phyloP scores from a whole-genome alignment of 2,113 vertebrate genomes.

The Castor canadensis region DNA sequence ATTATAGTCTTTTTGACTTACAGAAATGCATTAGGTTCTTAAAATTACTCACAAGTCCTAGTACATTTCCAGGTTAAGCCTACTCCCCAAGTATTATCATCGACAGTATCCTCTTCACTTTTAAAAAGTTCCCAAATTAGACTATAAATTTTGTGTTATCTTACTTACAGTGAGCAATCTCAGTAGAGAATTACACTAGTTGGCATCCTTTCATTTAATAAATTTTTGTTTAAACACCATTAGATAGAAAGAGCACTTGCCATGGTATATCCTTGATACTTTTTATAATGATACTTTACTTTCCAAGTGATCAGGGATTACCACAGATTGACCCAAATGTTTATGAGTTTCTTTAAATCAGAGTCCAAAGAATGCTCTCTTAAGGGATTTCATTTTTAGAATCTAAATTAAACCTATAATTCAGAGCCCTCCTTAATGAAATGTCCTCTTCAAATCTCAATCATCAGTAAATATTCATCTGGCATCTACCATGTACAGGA shows the following conservation, averaged over 20 bases:
- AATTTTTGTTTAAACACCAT: background rate
- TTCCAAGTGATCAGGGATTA: constrained; percentile 29
- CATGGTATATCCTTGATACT: background rate
- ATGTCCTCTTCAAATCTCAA: background rate
- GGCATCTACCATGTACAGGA: background rate
- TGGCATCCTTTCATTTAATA: constrained; percentile 18
- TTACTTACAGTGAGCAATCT: background rate
- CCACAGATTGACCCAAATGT: constrained; percentile 5
- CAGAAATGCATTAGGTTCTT: background rate
- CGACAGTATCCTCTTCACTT: background rate
- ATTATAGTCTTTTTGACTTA: background rate
- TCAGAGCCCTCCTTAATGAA: background rate
- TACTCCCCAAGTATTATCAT: background rate
- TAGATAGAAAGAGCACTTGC: background rate
- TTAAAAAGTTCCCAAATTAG: background rate
- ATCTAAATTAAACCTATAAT: constrained; percentile 33
- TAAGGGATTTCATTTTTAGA: background rate
- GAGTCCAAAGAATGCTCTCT: background rate
- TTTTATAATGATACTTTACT: constrained; percentile 23
- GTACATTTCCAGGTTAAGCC: background rate
- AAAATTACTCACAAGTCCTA: background rate
- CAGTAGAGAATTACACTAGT: background rate
- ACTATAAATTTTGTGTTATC: background rate
- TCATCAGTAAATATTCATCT: background rate
- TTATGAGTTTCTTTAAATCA: background rate